These are phyloP conservation scores for Xiphophorus birchmanni DNA, from an alignment of 2,797 vertebrate genomes.

Conservation along the genomic window DNA sequence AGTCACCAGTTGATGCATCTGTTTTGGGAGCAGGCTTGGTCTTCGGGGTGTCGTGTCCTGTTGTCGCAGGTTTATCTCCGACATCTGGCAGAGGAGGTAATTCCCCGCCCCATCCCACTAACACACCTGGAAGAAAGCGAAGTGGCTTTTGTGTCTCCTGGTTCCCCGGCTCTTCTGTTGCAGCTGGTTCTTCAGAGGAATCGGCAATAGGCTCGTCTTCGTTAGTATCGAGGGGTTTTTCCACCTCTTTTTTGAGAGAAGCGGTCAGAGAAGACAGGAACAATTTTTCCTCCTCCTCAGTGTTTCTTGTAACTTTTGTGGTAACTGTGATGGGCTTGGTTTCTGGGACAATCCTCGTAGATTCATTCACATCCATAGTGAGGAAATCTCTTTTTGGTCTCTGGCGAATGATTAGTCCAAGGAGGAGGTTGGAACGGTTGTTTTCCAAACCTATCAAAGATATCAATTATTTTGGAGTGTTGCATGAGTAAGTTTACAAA, in stretches of 20 bases:
- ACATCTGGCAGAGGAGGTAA: slow-evolving; percentile 86
- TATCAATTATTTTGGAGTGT: slow-evolving; percentile 17
- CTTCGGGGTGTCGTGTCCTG: slow-evolving; percentile 83
- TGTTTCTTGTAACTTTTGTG: slow-evolving; percentile 71
- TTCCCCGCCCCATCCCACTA: slow-evolving; percentile 93
- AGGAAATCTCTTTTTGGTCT: slow-evolving; percentile 91
- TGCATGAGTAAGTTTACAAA: slow-evolving; percentile 4
- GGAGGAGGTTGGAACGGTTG: slow-evolving; percentile 93
- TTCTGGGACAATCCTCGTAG: slow-evolving; percentile 82
- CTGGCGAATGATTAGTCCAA: slow-evolving; percentile 96
- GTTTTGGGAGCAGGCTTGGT: slow-evolving; percentile 66
- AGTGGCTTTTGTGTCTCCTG: slow-evolving; percentile 89
- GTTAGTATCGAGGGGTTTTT: slow-evolving; percentile 78
- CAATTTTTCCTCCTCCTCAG: slow-evolving; percentile 85
- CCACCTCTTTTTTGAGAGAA: slow-evolving; percentile 86
- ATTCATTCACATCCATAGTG: slow-evolving; percentile 82
- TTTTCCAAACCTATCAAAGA: slow-evolving; percentile 89
- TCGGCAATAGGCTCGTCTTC: slow-evolving; percentile 73
- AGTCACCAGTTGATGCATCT: slow-evolving; percentile 57
- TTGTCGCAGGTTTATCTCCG: slow-evolving; percentile 79
- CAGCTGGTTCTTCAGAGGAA: slow-evolving; percentile 77
- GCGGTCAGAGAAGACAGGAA: slow-evolving; percentile 88
- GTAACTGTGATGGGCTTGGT: slow-evolving; percentile 84
- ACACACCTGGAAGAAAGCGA: slow-evolving; percentile 94
- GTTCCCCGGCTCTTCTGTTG: slow-evolving; percentile 77